phyloP scores from a whole-genome alignment of 2,113 vertebrate genomes.

The Archocentrus centrarchus region DNA sequence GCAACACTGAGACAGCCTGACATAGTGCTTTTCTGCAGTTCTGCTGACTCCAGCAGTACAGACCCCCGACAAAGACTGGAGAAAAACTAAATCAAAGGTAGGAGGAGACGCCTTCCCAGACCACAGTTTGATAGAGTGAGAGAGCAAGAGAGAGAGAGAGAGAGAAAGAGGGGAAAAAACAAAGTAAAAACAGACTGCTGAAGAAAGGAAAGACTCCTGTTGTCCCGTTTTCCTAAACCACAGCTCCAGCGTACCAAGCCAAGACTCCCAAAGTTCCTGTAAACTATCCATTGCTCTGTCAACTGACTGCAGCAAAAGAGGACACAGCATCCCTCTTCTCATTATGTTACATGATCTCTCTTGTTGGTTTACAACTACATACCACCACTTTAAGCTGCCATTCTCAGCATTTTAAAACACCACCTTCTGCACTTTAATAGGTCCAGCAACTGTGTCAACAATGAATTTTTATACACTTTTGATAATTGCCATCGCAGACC shows the following conservation, averaged over 20 bases:
- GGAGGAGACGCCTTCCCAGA: constrained; percentile 37
- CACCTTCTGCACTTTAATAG: not conserved
- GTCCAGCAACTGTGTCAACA: constrained; percentile 1
- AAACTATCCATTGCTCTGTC: constrained; percentile 55
- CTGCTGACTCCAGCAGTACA: constrained; percentile 68
- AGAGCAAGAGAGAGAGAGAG: constrained; percentile 7
- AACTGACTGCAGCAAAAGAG: constrained; percentile 35
- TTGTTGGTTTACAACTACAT: constrained; percentile 17
- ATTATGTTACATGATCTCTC: constrained; percentile 39
- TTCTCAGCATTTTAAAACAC: constrained; percentile 8
- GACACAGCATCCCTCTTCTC: constrained; percentile 30
- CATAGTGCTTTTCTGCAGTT: constrained; percentile 47
- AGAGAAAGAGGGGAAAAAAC: constrained; percentile 1
- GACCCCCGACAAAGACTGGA: constrained; percentile 53
- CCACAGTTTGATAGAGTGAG: constrained; percentile 49
- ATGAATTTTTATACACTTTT: not conserved
- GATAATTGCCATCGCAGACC: not conserved
- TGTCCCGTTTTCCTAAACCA: constrained; percentile 73
- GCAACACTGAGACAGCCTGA: constrained; percentile 45
- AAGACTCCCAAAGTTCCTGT: constrained; percentile 64
- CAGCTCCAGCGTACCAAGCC: constrained; percentile 46
- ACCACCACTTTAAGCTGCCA: constrained; percentile 16
- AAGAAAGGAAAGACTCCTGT: constrained; percentile 63
- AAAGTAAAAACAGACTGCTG: constrained; percentile 55
- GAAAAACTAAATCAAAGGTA: constrained; percentile 68